Evolutionary conservation across 2,888 invertebrate genomes (phyloP).

Genomic region (Patella ulyssiponensis): DNA sequence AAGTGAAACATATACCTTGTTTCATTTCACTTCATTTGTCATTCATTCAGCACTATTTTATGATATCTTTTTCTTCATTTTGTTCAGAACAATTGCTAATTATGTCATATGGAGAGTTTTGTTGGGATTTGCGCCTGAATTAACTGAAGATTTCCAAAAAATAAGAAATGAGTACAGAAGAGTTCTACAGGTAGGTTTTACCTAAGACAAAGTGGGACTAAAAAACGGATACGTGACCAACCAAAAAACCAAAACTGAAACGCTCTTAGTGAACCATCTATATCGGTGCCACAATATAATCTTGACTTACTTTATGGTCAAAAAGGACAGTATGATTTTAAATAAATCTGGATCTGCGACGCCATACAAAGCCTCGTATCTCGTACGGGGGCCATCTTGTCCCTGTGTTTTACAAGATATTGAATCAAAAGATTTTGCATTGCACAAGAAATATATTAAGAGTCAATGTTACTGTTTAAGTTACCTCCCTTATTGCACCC

Average conservation of each 20-base stretch:
- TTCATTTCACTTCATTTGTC: neutral
- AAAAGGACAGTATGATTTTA: too few relatives aligned
- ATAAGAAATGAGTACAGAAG: conserved; percentile 59
- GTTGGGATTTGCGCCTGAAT: conserved; percentile 71
- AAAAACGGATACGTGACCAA: neutral
- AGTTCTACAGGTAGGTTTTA: conserved; percentile 56
- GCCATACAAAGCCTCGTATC: too few relatives aligned
- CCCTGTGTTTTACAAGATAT: too few relatives aligned
- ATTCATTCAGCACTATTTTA: neutral
- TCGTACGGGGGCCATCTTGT: too few relatives aligned
- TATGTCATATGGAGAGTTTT: conserved; percentile 85
- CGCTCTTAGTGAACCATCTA: neutral
- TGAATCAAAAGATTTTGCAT: neutral
- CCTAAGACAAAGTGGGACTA: too few relatives aligned
- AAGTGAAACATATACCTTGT: neutral
- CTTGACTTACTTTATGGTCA: too few relatives aligned
- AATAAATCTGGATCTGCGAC: too few relatives aligned
- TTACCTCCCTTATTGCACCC: neutral
- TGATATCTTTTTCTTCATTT: neutral
- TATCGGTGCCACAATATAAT: too few relatives aligned
- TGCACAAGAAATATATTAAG: neutral
- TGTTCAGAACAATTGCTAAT: conserved; percentile 79
- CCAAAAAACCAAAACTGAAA: too few relatives aligned
- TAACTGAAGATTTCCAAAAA: conserved; percentile 55
- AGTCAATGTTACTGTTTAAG: neutral